Evolutionary conservation across 2,113 vertebrate species (phyloP).

Genomic region (Sebastes schlegelii): DNA sequence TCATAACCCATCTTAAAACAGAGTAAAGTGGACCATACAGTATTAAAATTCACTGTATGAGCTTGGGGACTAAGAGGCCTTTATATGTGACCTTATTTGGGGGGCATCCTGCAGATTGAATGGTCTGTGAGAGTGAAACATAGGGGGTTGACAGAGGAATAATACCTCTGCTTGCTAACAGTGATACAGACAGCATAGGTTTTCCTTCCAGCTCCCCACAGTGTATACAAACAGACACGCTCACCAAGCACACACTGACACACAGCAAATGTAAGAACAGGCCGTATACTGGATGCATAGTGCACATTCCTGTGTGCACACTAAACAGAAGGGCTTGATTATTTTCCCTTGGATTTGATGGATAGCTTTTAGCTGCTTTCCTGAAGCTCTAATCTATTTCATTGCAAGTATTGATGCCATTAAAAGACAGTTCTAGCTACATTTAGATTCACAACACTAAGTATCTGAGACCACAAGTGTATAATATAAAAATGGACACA

Average conservation of each 20-base stretch:
- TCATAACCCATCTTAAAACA: conserved; percentile 33
- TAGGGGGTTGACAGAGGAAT: not conserved
- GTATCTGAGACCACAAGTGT: not conserved
- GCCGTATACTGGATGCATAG: conserved; percentile 11
- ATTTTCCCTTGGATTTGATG: conserved; percentile 13
- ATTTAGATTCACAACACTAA: not conserved
- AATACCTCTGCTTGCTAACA: conserved; percentile 19
- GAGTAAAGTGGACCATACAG: not conserved
- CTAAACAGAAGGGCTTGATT: conserved; percentile 27
- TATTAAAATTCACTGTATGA: conserved; percentile 15
- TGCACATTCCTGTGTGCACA: conserved; percentile 40
- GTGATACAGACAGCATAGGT: not conserved
- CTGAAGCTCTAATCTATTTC: conserved; percentile 4
- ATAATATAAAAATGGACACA: not conserved
- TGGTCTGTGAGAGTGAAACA: conserved; percentile 21
- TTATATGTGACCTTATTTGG: conserved; percentile 18
- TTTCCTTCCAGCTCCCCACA: not conserved
- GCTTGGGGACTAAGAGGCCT: not conserved
- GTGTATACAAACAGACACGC: conserved; percentile 8
- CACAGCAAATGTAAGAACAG: conserved; percentile 9
- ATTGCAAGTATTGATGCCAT: not conserved
- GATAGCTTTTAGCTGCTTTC: not conserved
- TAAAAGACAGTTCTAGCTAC: not conserved
- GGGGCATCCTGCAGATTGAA: conserved; percentile 27
- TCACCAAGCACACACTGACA: conserved; percentile 16